phyloP scores from a whole-genome alignment of 2,113 vertebrate species.

The Psettodes erumei region DNA sequence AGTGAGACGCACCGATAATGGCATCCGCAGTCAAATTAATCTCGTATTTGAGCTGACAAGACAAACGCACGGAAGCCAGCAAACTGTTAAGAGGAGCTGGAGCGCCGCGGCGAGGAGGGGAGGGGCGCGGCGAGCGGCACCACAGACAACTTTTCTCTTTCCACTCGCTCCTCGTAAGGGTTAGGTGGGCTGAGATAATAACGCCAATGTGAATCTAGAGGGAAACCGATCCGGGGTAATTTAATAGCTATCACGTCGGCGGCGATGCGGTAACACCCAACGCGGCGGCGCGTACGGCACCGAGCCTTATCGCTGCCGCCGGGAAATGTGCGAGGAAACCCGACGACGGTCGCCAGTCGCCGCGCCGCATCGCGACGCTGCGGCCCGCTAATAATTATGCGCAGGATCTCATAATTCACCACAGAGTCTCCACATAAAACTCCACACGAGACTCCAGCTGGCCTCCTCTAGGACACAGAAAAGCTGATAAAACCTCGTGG shows the following conservation, averaged over 20 bases:
- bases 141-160: constrained; percentile 47
- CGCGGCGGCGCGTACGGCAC: too few relatives aligned
- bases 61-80: constrained; percentile 48
- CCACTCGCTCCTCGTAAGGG: constrained; percentile 43
- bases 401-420: constrained; percentile 39
- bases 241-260: constrained; percentile 46
- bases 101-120: too few relatives aligned
- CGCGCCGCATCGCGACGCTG: background rate
- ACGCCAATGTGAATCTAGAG: constrained; percentile 42
- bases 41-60: constrained; percentile 63
- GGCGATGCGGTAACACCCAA: constrained; percentile 26
- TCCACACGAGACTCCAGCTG: constrained; percentile 47
- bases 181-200: constrained; percentile 50
- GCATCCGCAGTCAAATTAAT: constrained; percentile 68
- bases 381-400: constrained; percentile 32
- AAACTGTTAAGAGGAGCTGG: constrained; percentile 50
- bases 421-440: constrained; percentile 53
- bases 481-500: constrained; percentile 66
- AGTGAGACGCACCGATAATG: constrained; percentile 61
- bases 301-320: background rate
- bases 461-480: constrained; percentile 51
- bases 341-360: constrained; percentile 22
- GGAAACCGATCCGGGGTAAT: constrained; percentile 39
- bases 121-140: constrained; percentile 8
- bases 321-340: constrained; percentile 1